Evolutionary conservation across 2,113 vertebrate species (phyloP), one percentile per base, ranked within the genome.

Genomic region (Mirounga angustirostris): DNA sequence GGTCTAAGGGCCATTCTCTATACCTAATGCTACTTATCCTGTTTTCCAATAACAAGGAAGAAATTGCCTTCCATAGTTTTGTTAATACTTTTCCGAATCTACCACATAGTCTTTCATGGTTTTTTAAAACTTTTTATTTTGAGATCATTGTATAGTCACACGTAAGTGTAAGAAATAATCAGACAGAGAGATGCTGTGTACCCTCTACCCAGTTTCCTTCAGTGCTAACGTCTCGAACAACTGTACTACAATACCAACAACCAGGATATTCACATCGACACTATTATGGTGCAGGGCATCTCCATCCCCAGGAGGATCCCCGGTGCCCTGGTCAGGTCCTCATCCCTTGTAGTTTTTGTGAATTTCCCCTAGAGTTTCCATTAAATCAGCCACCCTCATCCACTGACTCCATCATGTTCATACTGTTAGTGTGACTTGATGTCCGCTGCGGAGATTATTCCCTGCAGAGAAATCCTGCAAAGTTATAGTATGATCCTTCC

Each of bases 121-220:
- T 87, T 91, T 56, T 43, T 36, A 79, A 59, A 61, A 16, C 4
- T 18, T 95, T 89, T 88, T 92, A 36, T 86, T 91, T 84, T 94
- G 73, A 79, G 46, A 52, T 91, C 2, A 54, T 78, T 69, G 2
- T 80, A 61, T 50, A 22, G 28, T 92, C 26, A 67, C 33, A 54
- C 59, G 3, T 67, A 83, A 46, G 54, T 56, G 1, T 91, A 78
- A 63, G 61, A 63, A 30, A 13, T 63, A 63, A 30, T 63, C 26
- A 36, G 73, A 71, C 26, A 36, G 73, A 71, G 36, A 50, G 65
- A 30, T 26, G 28, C 40, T 61, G 19, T 83, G 50, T 56, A 18
- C 28, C 33, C 88, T 36, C 76, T 46, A 40, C 19, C 56, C 56
- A 15, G n/a, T 95, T 97, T n/a, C 83, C 18, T 36, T 58, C 40